These are phyloP conservation scores for Paramormyrops hopkinsi DNA, from an alignment of 2,797 vertebrate genomes.

Conservation along the genomic window DNA sequence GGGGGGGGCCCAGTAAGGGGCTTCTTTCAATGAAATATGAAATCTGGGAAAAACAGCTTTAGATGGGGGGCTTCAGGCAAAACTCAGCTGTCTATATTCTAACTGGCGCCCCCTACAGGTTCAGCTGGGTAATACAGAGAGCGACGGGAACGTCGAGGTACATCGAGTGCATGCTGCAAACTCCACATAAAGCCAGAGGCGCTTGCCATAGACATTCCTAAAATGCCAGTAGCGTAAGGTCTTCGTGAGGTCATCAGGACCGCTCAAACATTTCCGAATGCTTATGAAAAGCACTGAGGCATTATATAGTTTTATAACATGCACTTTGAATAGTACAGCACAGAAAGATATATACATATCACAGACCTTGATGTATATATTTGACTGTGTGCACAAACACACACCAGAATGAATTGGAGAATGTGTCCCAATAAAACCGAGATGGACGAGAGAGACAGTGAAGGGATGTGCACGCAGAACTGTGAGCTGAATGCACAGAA, in stretches of 20 bases:
- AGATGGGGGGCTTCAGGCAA: slow-evolving; percentile 34
- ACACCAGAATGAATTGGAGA: slow-evolving; percentile 31
- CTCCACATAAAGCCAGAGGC: slow-evolving; percentile 37
- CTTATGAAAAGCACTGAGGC: slow-evolving; percentile 20
- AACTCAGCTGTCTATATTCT: slow-evolving; percentile 33
- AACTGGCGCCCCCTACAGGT: slow-evolving; percentile 18
- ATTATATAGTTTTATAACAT: slow-evolving; percentile 40
- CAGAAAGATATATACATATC: slow-evolving; percentile 19
- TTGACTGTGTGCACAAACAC: slow-evolving; percentile 32
- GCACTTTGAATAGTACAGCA: slow-evolving; percentile 30
- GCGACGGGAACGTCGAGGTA: neutral
- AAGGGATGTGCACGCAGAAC: slow-evolving; percentile 52
- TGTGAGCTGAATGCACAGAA: slow-evolving; percentile 22
- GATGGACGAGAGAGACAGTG: slow-evolving; percentile 33
- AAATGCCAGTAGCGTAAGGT: neutral
- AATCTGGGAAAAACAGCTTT: slow-evolving; percentile 33
- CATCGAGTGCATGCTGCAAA: slow-evolving; percentile 35
- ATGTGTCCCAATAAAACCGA: slow-evolving; percentile 29
- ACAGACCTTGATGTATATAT: slow-evolving; percentile 1
- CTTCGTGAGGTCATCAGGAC: neutral
- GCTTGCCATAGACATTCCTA: slow-evolving; percentile 32
- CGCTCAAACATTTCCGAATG: neutral
- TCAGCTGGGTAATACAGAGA: slow-evolving; percentile 38
- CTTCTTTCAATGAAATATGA: slow-evolving; percentile 34
- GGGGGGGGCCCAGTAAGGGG: slow-evolving; percentile 13